A percentile compares a stretch with the other conserved stretches of the same genome.
Evolutionary conservation across 2,113 vertebrate genomes (phyloP).

Genomic region (Caracal caracal): DNA sequence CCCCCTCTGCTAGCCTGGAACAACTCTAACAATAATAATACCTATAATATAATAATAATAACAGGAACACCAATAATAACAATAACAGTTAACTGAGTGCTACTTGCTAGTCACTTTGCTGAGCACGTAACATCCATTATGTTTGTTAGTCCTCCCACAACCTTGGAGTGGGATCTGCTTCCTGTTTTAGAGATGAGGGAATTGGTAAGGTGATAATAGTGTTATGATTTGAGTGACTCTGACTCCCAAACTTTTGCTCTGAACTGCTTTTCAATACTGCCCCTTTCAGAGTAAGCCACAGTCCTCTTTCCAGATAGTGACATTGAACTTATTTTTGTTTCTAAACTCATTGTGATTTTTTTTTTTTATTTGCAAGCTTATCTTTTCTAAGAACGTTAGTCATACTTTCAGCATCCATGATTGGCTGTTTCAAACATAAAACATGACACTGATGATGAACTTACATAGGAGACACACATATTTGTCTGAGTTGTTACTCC

Average conservation of each 20-base stretch:
- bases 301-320: background rate
- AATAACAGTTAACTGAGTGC: background rate
- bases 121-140: background rate
- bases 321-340: constrained; percentile 7
- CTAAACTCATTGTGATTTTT: background rate
- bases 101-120: background rate
- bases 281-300: background rate
- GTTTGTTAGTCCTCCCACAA: background rate
- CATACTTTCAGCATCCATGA: background rate
- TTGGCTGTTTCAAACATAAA: constrained; percentile 33
- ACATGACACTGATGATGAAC: background rate
- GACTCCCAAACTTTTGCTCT: background rate
- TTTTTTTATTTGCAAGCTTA: background rate
- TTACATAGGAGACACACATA: background rate
- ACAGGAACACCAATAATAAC: background rate
- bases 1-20: background rate
- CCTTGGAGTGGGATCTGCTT: background rate
- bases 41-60: background rate
- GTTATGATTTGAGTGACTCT: background rate
- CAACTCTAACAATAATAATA: background rate
- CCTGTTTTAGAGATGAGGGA: background rate
- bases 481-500: background rate
- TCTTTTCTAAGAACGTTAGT: background rate
- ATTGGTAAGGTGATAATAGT: background rate
- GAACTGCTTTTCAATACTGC: background rate